Conservation (phyloP, 2,113 vertebrate genomes). For the Odobenus rosmarus region DNA sequence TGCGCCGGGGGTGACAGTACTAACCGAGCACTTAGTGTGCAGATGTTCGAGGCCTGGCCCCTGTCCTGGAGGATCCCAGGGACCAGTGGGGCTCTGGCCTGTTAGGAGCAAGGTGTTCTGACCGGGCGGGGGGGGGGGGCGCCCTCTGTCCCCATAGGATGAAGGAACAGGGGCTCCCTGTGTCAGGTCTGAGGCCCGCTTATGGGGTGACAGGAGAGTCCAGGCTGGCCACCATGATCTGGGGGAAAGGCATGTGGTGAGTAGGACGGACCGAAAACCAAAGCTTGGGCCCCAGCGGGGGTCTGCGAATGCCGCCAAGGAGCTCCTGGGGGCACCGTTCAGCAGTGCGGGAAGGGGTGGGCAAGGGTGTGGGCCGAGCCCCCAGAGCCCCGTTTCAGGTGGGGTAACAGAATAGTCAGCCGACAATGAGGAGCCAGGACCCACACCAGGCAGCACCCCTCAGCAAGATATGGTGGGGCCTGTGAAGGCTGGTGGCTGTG, state of each 20-base stretch:
- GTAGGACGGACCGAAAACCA: background rate
- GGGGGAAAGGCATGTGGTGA: fast-evolving
- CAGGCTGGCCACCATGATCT: background rate
- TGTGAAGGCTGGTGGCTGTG: fast-evolving
- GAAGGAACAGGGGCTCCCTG: background rate
- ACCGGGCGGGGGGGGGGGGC: too few species aligned
- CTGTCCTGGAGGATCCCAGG: background rate
- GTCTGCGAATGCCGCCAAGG: fast-evolving
- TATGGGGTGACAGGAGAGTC: background rate
- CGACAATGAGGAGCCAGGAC: too few species aligned
- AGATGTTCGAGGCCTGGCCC: background rate
- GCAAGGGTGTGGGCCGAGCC: fast-evolving
- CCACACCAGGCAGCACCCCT: background rate
- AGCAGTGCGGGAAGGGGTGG: background rate
- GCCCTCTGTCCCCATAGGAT: fast-evolving
- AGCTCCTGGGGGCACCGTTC: fast-evolving
- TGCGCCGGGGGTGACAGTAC: background rate
- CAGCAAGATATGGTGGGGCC: background rate
- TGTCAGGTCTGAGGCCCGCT: background rate
- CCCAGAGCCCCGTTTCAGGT: fast-evolving
- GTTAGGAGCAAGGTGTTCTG: background rate
- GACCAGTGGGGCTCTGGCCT: fast-evolving
- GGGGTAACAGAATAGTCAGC: background rate
- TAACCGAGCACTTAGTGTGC: too few species aligned
- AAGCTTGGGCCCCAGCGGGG: background rate